Base-by-base conservation (phyloP, 2,888 invertebrate genomes). In the Scrobipalpa atriplicella region DNA sequence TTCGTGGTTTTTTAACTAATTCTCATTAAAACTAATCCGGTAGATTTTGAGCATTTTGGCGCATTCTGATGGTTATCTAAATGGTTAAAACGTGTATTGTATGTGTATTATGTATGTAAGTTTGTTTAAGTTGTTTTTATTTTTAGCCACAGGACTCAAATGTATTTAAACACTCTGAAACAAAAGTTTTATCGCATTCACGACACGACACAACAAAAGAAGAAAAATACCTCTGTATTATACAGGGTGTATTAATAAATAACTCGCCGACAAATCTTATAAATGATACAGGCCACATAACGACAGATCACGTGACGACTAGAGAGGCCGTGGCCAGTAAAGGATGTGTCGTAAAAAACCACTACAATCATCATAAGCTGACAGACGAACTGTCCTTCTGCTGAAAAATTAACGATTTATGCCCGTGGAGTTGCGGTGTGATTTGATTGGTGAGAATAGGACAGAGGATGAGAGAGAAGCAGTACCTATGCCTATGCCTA, bases 311-410 rank as follows among this genome's bases (percentile, higher is more conserved):
- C n/a, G 43, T 2, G 3, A 13, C 13, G 78, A n/a, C n/a, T n/a
- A n/a, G 78, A 71, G 75, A 79, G 79, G 81, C 77, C 79, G 79
- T 75, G 82, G 81, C 82, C 86, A 89, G 90, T 90, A 88, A 89
- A 90, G 82, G 83, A 84, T 76, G 69, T 75, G 77, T 82, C 86
- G 81, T 90, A 92, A 90, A 90, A 88, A 85, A 79, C 82, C 90
- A 90, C 91, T 91, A 89, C 90, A 91, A 91, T 92, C 91, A 90
- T 90, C 86, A 90, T 92, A 92, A 90, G 86, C 80, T 75, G 78
- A 72, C 72, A 11, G 52, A 62, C 41, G 62, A 38, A 58, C 54
- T 67, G 64, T 79, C 78, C 79, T 73, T 76, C 73, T 82, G 75
- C 79, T 89, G 82, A 87, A 90, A 89, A 86, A 89, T 90, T 87